Percentiles rank a stretch among this genome's conserved stretches.
These are phyloP conservation scores for Vollenhovia emeryi DNA, from an alignment of 1,140 invertebrate species.

Conservation along the genomic window DNA sequence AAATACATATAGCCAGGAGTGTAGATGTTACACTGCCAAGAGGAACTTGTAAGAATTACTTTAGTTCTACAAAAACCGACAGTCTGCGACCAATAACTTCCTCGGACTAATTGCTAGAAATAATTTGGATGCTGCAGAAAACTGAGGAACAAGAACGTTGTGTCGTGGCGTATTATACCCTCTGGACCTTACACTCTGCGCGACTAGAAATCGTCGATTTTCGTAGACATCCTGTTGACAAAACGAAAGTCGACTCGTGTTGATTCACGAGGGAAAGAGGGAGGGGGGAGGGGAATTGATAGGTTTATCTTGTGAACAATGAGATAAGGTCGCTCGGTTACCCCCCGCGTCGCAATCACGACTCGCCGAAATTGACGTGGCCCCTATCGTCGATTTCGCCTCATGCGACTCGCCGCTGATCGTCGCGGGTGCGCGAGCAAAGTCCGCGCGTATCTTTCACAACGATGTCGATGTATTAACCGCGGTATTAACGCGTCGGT, in stretches of 20 bases:
- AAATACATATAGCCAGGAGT: background rate
- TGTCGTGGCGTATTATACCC: too few species aligned
- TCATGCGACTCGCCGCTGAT: background rate
- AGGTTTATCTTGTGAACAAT: background rate
- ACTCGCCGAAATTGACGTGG: constrained; percentile 24
- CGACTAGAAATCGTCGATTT: background rate
- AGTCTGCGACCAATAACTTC: background rate
- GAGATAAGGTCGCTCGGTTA: constrained; percentile 25
- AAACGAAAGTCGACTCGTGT: background rate
- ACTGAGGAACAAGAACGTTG: too few species aligned
- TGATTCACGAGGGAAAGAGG: background rate
- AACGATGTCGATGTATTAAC: constrained; percentile 45
- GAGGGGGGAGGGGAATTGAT: background rate
- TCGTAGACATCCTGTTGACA: background rate
- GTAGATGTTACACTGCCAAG: background rate
- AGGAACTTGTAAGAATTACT: background rate
- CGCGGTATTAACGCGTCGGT: constrained; percentile 57
- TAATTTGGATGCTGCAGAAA: background rate
- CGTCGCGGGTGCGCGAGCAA: constrained; percentile 50
- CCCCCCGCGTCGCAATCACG: constrained; percentile 11
- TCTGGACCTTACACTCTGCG: background rate
- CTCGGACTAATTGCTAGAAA: background rate
- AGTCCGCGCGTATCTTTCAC: constrained; percentile 58
- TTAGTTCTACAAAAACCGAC: background rate
- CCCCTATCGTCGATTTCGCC: background rate